A percentile compares a stretch with the other conserved stretches of the same genome.
phyloP scores from a whole-genome alignment of 2,888 invertebrate genomes.

The Xylophagus ater region DNA sequence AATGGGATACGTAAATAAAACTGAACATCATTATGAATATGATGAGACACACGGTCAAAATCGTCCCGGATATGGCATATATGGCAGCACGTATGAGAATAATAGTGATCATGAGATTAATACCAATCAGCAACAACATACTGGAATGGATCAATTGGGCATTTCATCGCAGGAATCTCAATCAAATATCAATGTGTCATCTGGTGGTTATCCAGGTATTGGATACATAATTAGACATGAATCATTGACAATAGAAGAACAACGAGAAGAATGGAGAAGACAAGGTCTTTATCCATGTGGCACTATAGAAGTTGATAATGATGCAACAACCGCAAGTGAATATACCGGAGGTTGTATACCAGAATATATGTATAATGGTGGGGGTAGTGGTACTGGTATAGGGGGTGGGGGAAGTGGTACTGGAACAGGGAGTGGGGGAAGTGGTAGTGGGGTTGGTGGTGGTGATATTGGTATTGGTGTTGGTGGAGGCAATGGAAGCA shows the following conservation, averaged over 20 bases:
- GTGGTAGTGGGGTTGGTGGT: too few relatives aligned
- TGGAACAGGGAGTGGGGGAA: too few relatives aligned
- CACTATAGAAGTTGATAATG: too few relatives aligned
- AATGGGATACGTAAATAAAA: background rate
- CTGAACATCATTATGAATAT: background rate
- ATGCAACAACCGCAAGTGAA: too few relatives aligned
- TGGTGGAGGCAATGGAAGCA: constrained; percentile 3
- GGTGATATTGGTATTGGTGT: too few relatives aligned
- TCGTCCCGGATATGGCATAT: too few relatives aligned
- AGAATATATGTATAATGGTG: too few relatives aligned
- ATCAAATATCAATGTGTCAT: background rate
- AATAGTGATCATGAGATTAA: background rate
- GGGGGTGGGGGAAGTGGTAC: too few relatives aligned
- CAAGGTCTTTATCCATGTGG: too few relatives aligned
- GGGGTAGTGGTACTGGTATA: too few relatives aligned
- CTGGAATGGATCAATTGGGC: constrained; percentile 3
- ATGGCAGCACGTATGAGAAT: background rate
- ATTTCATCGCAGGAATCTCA: constrained; percentile 4
- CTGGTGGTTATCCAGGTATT: constrained; percentile 4
- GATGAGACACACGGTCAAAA: background rate
- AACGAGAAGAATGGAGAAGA: constrained; percentile 7
- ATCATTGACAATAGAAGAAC: constrained; percentile 9
- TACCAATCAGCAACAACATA: background rate
- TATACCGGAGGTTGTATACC: too few relatives aligned
- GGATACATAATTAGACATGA: constrained; percentile 7